Evolutionary conservation across 53 echinoderm and acorn worm genomes (phyloP).

Genomic region (Temnopleurus reevesii): DNA sequence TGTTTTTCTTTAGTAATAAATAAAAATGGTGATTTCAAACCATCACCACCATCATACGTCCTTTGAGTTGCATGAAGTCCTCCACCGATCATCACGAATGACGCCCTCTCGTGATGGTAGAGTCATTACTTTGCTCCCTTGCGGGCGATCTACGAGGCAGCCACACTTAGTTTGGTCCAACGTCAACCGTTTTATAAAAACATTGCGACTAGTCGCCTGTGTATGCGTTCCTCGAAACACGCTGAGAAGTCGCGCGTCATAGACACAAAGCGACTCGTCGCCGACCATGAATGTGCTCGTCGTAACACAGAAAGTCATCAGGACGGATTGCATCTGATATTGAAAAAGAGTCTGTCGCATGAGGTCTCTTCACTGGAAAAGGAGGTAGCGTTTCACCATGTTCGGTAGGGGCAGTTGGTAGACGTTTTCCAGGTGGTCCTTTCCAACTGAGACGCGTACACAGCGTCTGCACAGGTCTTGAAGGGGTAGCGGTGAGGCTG

Average conservation of each 20-base stretch:
- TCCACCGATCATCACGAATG: background rate
- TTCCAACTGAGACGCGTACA: constrained; percentile 89
- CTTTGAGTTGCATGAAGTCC: constrained; percentile 20
- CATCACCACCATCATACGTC: background rate
- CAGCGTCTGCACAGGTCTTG: constrained; percentile 92
- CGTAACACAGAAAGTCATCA: constrained; percentile 30
- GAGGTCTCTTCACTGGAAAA: constrained; percentile 87
- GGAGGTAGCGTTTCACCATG: constrained; percentile 92
- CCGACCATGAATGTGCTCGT: background rate
- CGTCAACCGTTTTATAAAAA: constrained; percentile 13
- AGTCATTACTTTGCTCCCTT: constrained; percentile 9
- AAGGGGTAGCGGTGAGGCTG: constrained; percentile 96
- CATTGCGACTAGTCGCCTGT: background rate
- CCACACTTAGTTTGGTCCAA: constrained; percentile 30
- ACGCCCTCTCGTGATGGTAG: background rate
- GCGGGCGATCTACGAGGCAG: background rate
- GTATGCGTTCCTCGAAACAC: too few species aligned
- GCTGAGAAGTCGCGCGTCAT: too few species aligned
- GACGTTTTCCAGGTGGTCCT: constrained; percentile 86
- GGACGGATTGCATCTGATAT: constrained; percentile 40
- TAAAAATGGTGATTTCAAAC: background rate
- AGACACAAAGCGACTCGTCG: background rate
- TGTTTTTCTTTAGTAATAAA: constrained; percentile 19
- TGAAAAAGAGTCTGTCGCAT: background rate
- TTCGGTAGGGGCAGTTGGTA: constrained; percentile 94